Base-by-base conservation (phyloP, 2,888 invertebrate species). In the Eurytoma californica region DNA sequence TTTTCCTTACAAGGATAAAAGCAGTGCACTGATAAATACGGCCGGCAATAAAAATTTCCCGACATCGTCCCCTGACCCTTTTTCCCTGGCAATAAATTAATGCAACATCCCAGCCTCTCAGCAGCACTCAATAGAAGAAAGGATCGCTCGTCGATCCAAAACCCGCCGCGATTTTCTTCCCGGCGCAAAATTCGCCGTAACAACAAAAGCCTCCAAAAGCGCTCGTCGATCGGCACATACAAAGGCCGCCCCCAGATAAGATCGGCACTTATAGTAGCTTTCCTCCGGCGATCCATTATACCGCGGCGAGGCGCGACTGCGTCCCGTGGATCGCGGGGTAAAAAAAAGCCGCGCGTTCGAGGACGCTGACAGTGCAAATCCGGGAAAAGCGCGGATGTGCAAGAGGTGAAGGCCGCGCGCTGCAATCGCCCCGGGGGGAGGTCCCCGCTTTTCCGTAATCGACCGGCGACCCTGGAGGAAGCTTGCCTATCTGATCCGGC, bases 281-380 rank as follows among this genome's bases (percentile, higher is more conserved):
- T 75, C 51, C 68, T 61, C 60, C 24, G 47, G 2, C 39, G 73
- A 78, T 68, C 39, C 9, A 68, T 57, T 14, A 39, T 39, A 78
- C 72, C 72, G 68, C 14, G 67, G 58, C 72, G 30, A 55, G 72
- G 47, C 60, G 67, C 72, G 72, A 67, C 39, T n/a, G 58, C 58
- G 67, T 57, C 70, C 65, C 51, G 13, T 51, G 24, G 9, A 9
- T 16, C 39, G 57, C 14, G n/a, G 9, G 39, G 61, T 49, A 57
- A 51, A 57, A 3, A 16, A 30, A 30, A 30, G 9, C 47, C 39
- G 9, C 39, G 39, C 39, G 47, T 68, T 63, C 68, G 76, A 76
- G 80, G 72, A 80, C 80, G 72, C 39, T 80, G 80, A 80, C 72
- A 53, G 63, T 39, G 76, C 80, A 72, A 79, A 80, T 80, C 80